Base-by-base conservation (phyloP, 37 sponge, comb jelly and placozoan species). In the Tethya wilhelma region DNA sequence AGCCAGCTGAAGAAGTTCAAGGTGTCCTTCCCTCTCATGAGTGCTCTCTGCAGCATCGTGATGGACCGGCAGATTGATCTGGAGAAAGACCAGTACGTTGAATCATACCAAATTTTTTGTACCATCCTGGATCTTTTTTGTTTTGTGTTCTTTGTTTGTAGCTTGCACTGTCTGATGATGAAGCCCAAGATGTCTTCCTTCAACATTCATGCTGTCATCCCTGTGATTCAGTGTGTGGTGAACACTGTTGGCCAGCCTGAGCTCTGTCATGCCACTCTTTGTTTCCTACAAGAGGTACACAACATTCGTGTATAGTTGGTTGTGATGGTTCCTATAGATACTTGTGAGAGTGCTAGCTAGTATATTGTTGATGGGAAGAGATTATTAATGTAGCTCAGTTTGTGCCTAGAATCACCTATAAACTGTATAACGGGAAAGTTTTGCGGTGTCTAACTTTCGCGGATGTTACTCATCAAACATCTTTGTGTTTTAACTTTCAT, bases 1-100 rank as follows among this genome's bases (percentile, higher is more conserved):
- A 44, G 43, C 38, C 93, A 93, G 73, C 78, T 93, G 29, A 88
- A 80, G 60, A 64, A 71, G 53, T 81, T 42, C 67, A 71, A 58
- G 0, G 78, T 93, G 42, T 88, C 86, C 46, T 67, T 72, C 1
- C 81, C 84, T 49, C 86, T 88, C 28, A 73, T 88, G 44, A 88
- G 69, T 78, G 93, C 93, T 36, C 67, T 93, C 36, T 71, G 80
- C 33, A 81, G 81, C 77, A 84, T 93, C 23, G 75, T 84, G 4
- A 36, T 93, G 28, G 86, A 78, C 7, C 76, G 78, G 65, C 59
- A 77, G 12, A 44, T 90, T 55, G 77, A 77, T 67, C 82, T 86
- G 79, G 43, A 45, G 56, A 69, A 46, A 41, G 75, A 83, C 59
- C 90, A 80, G 91, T 85, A 28, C 56, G 91, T 59, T 45, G 19